These are phyloP conservation scores for Globia sparganii DNA, from an alignment of 2,888 invertebrate species.

Conservation along the genomic window DNA sequence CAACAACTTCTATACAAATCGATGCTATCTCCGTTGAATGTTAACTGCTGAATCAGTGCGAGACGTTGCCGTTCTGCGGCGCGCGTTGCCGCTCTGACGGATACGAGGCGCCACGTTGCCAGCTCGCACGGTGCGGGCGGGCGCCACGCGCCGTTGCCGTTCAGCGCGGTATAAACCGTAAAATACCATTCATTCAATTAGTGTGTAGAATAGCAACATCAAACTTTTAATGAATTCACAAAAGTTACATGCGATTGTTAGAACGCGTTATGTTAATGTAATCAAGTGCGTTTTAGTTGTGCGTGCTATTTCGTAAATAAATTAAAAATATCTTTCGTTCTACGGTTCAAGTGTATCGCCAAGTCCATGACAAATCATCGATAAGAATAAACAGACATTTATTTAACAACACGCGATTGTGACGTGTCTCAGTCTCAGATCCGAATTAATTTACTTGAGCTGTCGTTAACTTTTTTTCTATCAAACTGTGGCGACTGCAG, in stretches of 20 bases:
- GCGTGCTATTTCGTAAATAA: conserved; percentile 21
- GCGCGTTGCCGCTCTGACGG: conserved; percentile 81
- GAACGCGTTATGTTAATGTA: conserved; percentile 60
- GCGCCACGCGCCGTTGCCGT: conserved; percentile 84
- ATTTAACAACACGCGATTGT: conserved; percentile 11
- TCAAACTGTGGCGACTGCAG: conserved; percentile 10
- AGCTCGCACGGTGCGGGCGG: conserved; percentile 82
- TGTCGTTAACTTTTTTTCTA: conserved; percentile 12
- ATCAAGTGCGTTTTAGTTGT: conserved; percentile 48
- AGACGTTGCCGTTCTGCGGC: conserved; percentile 82
- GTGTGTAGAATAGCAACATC: conserved; percentile 74
- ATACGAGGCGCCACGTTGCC: conserved; percentile 86
- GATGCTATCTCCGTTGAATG: conserved; percentile 75
- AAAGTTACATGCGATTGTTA: conserved; percentile 71
- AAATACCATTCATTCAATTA: conserved; percentile 88
- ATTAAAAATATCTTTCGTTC: background rate
- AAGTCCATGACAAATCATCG: conserved; percentile 25
- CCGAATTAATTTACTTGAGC: background rate
- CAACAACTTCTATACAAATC: conserved; percentile 65
- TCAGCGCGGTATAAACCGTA: conserved; percentile 78
- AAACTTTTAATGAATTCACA: conserved; percentile 76
- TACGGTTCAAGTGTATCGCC: conserved; percentile 28
- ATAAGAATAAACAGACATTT: conserved; percentile 28
- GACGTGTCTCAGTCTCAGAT: background rate
- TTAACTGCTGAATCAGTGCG: conserved; percentile 87